phyloP scores from a whole-genome alignment of 1,140 invertebrate genomes.

The Magallana angulata region DNA sequence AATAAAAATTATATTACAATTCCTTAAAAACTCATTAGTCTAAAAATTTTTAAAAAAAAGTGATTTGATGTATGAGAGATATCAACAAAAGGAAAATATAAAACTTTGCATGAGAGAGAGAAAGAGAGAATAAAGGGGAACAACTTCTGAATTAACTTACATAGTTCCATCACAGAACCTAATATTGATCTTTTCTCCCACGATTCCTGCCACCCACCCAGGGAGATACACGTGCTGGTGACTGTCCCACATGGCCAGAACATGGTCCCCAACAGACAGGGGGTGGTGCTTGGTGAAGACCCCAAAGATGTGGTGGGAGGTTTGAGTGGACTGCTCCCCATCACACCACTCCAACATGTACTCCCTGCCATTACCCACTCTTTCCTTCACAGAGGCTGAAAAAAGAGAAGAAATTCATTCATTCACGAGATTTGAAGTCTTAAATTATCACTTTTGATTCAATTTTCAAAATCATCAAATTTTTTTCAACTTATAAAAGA shows the following conservation, averaged over 20 bases:
- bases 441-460: too few species aligned
- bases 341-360: slow-evolving; percentile 59
- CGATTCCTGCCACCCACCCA: slow-evolving; percentile 57
- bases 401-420: background rate
- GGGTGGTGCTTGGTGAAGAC: slow-evolving; percentile 57
- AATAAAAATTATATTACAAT: too few species aligned
- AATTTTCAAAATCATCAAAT: too few species aligned
- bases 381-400: slow-evolving; percentile 55
- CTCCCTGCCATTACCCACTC: slow-evolving; percentile 55
- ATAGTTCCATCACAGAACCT: slow-evolving; percentile 57
- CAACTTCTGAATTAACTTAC: slow-evolving; percentile 39
- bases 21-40: too few species aligned
- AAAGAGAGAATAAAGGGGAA: too few species aligned
- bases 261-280: slow-evolving; percentile 56
- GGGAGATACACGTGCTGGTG: slow-evolving; percentile 58
- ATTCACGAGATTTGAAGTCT: too few species aligned
- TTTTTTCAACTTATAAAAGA: too few species aligned
- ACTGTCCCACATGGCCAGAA: slow-evolving; percentile 54
- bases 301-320: slow-evolving; percentile 56
- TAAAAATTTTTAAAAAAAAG: too few species aligned
- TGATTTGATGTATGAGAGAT: too few species aligned
- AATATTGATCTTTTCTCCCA: slow-evolving; percentile 57
- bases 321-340: slow-evolving; percentile 46
- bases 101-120: too few species aligned
- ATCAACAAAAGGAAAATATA: too few species aligned